phyloP scores from a whole-genome alignment of 1,140 invertebrate species.

The Reticulitermes speratus region DNA sequence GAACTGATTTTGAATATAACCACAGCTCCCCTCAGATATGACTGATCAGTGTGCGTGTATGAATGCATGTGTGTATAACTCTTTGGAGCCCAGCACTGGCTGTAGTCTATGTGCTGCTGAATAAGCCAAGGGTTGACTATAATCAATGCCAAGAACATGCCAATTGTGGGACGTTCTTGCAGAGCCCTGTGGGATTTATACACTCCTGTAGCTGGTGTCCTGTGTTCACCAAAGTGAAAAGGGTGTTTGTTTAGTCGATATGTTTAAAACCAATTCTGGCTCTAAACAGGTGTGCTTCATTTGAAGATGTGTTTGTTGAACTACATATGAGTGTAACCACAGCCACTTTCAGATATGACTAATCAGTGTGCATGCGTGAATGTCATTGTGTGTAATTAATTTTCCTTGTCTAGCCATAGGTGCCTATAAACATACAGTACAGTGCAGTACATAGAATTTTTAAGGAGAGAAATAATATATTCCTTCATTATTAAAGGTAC shows the following conservation, averaged over 20 bases:
- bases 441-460: not conserved
- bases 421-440: not conserved
- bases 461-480: not conserved
- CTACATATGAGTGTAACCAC: not conserved
- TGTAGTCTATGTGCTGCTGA: too few relatives aligned
- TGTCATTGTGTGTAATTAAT: not conserved
- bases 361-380: not conserved
- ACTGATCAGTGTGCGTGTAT: not conserved
- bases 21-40: not conserved
- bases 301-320: not conserved
- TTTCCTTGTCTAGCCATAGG: conserved; percentile 2
- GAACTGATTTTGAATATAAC: not conserved
- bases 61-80: not conserved
- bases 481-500: not conserved
- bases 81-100: too few relatives aligned
- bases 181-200: too few relatives aligned
- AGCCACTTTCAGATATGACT: not conserved
- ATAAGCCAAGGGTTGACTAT: too few relatives aligned
- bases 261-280: too few relatives aligned
- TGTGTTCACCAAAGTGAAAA: too few relatives aligned
- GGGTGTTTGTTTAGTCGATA: too few relatives aligned
- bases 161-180: too few relatives aligned
- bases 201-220: too few relatives aligned
- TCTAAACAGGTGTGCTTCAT: too few relatives aligned
- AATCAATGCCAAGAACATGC: too few relatives aligned